Evolutionary conservation across 2,888 invertebrate species (phyloP).

Genomic region (Gandaritis pyraliata): DNA sequence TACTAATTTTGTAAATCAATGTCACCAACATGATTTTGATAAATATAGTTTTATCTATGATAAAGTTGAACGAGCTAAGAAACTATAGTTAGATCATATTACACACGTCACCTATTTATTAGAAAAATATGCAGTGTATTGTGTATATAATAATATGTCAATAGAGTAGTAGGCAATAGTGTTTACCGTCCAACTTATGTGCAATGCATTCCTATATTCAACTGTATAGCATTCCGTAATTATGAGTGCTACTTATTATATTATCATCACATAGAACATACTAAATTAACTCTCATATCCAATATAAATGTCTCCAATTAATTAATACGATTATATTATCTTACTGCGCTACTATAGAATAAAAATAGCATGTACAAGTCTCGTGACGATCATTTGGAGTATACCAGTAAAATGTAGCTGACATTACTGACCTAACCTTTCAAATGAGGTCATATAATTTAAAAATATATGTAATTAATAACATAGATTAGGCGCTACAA

Average conservation of each 20-base stretch:
- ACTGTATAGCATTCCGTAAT: no score
- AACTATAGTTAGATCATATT: neutral
- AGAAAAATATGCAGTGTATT: no score
- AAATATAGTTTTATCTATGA: neutral
- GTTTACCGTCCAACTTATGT: no score
- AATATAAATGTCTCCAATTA: neutral
- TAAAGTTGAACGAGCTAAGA: neutral
- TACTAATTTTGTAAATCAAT: neutral
- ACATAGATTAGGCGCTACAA: constrained; percentile 8
- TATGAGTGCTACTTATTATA: no score
- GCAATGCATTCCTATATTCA: no score
- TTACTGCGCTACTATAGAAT: neutral
- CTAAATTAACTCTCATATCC: neutral
- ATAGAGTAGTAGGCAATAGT: no score
- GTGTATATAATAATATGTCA: no score
- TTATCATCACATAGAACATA: neutral
- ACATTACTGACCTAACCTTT: constrained; percentile 14
- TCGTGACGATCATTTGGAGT: constrained; percentile 48
- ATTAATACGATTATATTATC: neutral
- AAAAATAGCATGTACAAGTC: constrained; percentile 40
- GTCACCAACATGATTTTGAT: constrained; percentile 7
- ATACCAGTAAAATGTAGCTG: neutral
- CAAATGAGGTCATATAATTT: constrained; percentile 23
- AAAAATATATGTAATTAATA: constrained; percentile 17
- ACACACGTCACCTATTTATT: no score